Evolutionary conservation across 2,797 vertebrate genomes (phyloP).

Genomic region (Pelochelys cantorii): DNA sequence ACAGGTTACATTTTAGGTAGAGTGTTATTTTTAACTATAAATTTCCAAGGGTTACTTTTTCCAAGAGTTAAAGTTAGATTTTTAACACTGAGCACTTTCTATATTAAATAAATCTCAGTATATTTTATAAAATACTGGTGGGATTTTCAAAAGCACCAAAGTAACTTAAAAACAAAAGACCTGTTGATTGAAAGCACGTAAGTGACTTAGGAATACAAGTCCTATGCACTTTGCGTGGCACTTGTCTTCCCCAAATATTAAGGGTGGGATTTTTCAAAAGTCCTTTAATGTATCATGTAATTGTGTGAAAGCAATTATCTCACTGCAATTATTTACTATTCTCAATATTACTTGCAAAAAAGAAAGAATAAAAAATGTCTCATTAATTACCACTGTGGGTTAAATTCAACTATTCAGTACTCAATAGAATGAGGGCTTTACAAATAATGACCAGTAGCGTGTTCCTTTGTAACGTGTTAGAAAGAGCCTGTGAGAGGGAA

Average conservation of each 20-base stretch:
- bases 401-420: background rate
- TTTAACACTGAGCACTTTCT: background rate
- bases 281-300: rapidly evolving
- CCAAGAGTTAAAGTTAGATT: too few relatives aligned
- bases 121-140: background rate
- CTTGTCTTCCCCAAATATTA: background rate
- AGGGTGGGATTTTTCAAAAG: background rate
- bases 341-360: background rate
- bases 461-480: rapidly evolving
- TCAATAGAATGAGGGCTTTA: rapidly evolving
- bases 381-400: background rate
- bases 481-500: rapidly evolving
- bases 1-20: background rate
- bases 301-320: background rate
- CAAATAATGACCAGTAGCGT: rapidly evolving
- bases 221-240: background rate
- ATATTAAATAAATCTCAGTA: background rate
- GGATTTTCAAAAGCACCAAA: background rate
- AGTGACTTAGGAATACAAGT: background rate
- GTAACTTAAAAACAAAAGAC: background rate
- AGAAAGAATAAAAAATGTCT: background rate
- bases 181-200: background rate
- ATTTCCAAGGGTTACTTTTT: background rate
- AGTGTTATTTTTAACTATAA: background rate
- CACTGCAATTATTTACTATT: background rate